phyloP scores from a whole-genome alignment of 2,888 invertebrate genomes.

The Abrostola triplasia region DNA sequence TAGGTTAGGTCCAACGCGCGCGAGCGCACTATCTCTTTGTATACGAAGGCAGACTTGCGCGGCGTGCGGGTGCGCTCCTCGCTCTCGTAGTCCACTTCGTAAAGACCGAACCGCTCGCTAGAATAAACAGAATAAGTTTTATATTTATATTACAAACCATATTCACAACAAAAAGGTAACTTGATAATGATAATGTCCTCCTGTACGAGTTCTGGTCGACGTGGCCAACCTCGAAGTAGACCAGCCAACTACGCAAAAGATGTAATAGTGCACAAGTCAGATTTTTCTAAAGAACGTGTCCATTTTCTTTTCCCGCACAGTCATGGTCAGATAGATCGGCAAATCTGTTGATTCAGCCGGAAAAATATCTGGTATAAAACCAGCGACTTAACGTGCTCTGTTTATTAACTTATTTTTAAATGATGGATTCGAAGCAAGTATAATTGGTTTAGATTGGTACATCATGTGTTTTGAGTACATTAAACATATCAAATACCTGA shows the following conservation, averaged over 20 bases:
- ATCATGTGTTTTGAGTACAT: neutral
- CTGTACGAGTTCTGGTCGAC: too few species aligned
- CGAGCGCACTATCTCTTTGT: constrained; percentile 63
- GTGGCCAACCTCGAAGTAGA: too few species aligned
- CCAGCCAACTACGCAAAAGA: too few species aligned
- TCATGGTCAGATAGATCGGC: too few species aligned
- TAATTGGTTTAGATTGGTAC: neutral
- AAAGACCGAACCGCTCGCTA: constrained; percentile 67
- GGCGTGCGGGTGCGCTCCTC: constrained; percentile 64
- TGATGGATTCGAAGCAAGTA: too few species aligned
- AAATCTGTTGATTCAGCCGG: too few species aligned
- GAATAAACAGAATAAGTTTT: neutral
- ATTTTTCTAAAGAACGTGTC: too few species aligned
- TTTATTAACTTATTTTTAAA: neutral
- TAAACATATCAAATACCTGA: constrained; percentile 69
- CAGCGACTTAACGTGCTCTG: neutral
- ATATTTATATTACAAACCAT: neutral
- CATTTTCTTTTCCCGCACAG: too few species aligned
- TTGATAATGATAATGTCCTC: too few species aligned
- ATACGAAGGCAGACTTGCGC: constrained; percentile 68
- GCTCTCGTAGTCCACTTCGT: constrained; percentile 66
- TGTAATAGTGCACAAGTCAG: too few species aligned
- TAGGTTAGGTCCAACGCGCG: constrained; percentile 56
- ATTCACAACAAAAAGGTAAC: too few species aligned
- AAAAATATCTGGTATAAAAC: too few species aligned